Percentiles rank a stretch among this genome's conserved stretches.
Conservation (phyloP, 2,797 vertebrate species). For the Rhabdophis nuchalis region DNA sequence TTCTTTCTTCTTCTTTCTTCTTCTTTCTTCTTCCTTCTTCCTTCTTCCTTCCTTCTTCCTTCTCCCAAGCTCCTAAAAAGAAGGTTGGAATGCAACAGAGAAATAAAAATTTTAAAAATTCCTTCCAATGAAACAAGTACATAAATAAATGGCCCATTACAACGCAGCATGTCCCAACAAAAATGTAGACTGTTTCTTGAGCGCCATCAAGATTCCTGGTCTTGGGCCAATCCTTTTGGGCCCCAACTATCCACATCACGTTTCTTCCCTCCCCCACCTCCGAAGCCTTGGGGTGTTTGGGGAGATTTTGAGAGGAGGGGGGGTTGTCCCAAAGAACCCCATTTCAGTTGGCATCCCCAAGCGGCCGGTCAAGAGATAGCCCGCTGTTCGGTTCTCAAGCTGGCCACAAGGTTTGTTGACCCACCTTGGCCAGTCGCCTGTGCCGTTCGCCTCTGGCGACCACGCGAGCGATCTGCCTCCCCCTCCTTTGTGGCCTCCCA, state of each 20-base stretch:
- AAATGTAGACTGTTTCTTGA: neutral
- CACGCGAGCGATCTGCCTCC: constrained; percentile 45
- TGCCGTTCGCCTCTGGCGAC: constrained; percentile 54
- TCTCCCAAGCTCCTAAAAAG: constrained; percentile 38
- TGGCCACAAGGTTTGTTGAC: constrained; percentile 46
- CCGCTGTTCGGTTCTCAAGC: constrained; percentile 33
- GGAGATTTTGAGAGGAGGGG: neutral
- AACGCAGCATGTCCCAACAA: neutral
- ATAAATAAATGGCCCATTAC: neutral
- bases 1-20: constrained; percentile 4
- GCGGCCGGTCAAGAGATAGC: constrained; percentile 12
- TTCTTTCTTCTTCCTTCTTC: constrained; percentile 7
- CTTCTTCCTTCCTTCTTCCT: constrained; percentile 7
- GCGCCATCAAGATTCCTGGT: neutral
- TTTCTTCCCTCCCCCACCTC: neutral
- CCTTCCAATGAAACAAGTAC: neutral
- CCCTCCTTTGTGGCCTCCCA: constrained; percentile 42
- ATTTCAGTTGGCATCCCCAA: constrained; percentile 10
- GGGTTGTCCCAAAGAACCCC: constrained; percentile 8
- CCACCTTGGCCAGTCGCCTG: constrained; percentile 58
- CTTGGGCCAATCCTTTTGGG: neutral
- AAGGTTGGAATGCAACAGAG: neutral
- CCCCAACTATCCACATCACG: constrained; percentile 16
- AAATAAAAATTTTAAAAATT: neutral
- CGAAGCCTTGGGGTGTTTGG: neutral